phyloP scores from a whole-genome alignment of 64 coral and sea anemone species.

The Trachythela sp. region DNA sequence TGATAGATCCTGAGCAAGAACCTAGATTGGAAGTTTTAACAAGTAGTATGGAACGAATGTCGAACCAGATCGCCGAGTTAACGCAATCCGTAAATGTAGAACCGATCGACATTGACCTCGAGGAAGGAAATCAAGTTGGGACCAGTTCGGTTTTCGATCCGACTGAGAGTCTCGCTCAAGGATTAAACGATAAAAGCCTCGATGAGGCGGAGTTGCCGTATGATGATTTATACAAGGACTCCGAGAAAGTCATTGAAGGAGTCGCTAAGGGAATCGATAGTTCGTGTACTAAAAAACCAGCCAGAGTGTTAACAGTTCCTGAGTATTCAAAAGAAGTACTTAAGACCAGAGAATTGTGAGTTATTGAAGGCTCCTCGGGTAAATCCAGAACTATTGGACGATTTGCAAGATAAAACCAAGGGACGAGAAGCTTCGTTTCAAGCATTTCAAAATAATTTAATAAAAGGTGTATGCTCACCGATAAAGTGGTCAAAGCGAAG shows the following conservation, averaged over 20 bases:
- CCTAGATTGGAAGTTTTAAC: neutral
- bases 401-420: neutral
- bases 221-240: neutral
- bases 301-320: neutral
- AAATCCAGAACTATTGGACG: neutral
- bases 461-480: neutral
- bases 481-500: conserved; percentile 43
- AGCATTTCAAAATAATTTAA: neutral
- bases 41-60: neutral
- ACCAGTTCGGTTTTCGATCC: neutral
- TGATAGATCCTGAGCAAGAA: neutral
- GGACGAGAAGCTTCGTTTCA: neutral
- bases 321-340: neutral
- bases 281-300: neutral
- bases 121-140: neutral
- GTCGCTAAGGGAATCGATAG: neutral
- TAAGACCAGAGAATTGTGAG: neutral
- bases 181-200: neutral
- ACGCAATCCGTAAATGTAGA: neutral
- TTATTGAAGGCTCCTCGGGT: neutral
- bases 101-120: neutral
- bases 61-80: neutral
- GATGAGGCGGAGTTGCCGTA: neutral
- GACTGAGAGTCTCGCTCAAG: neutral
- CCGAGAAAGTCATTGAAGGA: neutral